Conservation (phyloP, 2,888 invertebrate genomes). For the Hydrotaea diabolus region DNA sequence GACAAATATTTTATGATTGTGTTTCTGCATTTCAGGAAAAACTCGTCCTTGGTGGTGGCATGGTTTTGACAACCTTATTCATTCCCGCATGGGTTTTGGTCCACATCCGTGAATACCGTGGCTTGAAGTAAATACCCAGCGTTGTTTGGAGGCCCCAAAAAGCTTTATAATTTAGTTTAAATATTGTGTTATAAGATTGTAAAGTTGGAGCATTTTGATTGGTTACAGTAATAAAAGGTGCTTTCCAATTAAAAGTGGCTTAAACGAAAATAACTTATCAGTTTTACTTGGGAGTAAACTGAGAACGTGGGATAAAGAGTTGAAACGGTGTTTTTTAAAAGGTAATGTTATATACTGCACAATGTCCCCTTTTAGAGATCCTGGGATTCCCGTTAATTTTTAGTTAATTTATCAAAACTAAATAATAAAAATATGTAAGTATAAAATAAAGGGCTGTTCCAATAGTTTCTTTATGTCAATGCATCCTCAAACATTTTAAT, state of each 20-base stretch:
- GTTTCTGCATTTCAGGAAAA: constrained; percentile 75
- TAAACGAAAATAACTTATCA: background rate
- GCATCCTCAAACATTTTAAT: too few species aligned
- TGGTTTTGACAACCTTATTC: constrained; percentile 74
- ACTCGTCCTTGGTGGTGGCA: constrained; percentile 76
- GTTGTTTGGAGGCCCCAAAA: background rate
- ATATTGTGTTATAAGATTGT: constrained; percentile 55
- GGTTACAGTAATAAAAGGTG: constrained; percentile 25
- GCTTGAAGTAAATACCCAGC: constrained; percentile 71
- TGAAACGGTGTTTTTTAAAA: too few species aligned
- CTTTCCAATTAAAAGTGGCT: constrained; percentile 17
- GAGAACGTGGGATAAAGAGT: too few species aligned
- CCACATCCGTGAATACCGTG: constrained; percentile 78
- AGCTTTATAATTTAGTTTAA: constrained; percentile 46
- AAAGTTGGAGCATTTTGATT: constrained; percentile 47
- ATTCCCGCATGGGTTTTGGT: constrained; percentile 78
- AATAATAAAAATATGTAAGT: too few species aligned
- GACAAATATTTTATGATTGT: constrained; percentile 2
- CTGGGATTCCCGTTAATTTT: too few species aligned
- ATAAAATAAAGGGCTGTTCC: too few species aligned
- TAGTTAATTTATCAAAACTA: too few species aligned
- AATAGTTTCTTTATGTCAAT: too few species aligned
- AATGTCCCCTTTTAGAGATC: too few species aligned
- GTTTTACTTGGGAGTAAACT: too few species aligned
- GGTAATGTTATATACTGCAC: too few species aligned